phyloP scores from a whole-genome alignment of 2,797 vertebrate species.

The Ispidina picta region DNA sequence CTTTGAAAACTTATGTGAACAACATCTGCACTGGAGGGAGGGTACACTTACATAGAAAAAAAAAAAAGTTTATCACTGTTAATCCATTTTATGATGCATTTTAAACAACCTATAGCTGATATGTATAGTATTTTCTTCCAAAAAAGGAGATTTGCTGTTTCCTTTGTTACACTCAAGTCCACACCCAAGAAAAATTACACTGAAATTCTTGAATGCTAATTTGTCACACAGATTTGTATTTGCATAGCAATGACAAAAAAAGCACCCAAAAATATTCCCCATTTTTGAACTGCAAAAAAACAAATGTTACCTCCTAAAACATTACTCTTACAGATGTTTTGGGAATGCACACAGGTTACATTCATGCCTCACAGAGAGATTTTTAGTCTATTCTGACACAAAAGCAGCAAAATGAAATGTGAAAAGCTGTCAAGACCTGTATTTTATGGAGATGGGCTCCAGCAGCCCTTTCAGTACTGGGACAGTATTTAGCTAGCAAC shows the following conservation, averaged over 20 bases:
- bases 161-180: conserved; percentile 20
- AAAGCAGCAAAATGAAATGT: neutral
- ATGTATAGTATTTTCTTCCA: neutral
- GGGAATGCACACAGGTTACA: fast-evolving
- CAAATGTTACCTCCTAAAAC: neutral
- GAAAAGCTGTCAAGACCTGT: neutral
- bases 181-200: conserved; percentile 45
- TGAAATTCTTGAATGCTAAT: neutral
- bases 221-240: neutral
- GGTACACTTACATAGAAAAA: neutral
- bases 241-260: neutral
- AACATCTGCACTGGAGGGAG: neutral
- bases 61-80: neutral
- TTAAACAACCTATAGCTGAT: neutral
- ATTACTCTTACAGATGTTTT: neutral
- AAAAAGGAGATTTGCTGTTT: conserved; percentile 52
- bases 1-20: neutral
- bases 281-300: neutral
- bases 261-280: neutral
- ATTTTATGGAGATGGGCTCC: neutral
- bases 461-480: neutral
- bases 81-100: neutral
- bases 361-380: neutral
- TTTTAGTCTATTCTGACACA: neutral
- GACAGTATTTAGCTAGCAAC: neutral